These are phyloP conservation scores for Chouioia cunea DNA, from an alignment of 2,888 invertebrate species.

Conservation along the genomic window DNA sequence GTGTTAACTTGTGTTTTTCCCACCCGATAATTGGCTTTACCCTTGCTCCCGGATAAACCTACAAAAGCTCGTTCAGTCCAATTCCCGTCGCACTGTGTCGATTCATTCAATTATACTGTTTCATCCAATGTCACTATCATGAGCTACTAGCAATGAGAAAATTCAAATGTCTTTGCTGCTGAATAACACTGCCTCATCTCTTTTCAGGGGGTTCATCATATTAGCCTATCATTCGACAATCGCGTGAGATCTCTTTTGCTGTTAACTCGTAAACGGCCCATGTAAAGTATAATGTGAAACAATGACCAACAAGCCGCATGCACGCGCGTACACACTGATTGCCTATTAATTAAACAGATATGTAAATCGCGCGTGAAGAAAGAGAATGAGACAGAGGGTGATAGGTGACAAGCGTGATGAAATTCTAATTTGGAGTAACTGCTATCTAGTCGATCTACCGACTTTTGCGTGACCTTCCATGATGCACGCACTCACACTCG, in stretches of 20 bases:
- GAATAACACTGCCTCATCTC: neutral
- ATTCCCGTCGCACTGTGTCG: too few species aligned
- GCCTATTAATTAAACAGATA: conserved; percentile 42
- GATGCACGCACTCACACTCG: neutral
- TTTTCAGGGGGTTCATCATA: neutral
- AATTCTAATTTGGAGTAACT: conserved; percentile 30
- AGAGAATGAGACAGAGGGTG: too few species aligned
- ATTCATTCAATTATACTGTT: too few species aligned
- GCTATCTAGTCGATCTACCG: conserved; percentile 2
- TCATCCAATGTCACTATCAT: too few species aligned
- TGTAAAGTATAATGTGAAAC: conserved; percentile 9
- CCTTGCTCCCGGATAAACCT: neutral
- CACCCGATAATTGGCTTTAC: conserved; percentile 33
- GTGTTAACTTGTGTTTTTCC: conserved; percentile 24
- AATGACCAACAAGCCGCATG: conserved; percentile 1
- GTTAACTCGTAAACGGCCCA: neutral
- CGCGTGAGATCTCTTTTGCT: conserved; percentile 6
- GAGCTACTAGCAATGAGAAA: neutral
- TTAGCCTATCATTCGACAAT: conserved; percentile 24
- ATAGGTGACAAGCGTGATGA: conserved; percentile 6
- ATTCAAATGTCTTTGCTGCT: neutral
- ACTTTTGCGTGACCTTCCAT: neutral
- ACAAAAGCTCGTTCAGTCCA: conserved; percentile 1
- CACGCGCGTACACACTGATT: conserved; percentile 13
- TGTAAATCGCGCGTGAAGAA: conserved; percentile 34